phyloP scores from a whole-genome alignment of 2,888 invertebrate genomes.

The Sinelater perroti region DNA sequence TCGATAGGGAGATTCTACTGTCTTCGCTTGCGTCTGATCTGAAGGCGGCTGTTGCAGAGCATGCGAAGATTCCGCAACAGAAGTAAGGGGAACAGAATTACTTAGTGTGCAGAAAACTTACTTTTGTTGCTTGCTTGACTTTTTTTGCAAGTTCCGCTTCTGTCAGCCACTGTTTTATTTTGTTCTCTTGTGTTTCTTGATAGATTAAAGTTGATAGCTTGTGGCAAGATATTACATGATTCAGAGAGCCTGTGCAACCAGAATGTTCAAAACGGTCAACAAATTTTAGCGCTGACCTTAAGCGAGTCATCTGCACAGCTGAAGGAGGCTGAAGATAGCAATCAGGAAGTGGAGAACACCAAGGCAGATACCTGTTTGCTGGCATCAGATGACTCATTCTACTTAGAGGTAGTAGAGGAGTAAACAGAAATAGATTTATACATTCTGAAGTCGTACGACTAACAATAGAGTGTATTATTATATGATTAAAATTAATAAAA shows the following conservation, averaged over 20 bases:
- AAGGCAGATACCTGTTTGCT: constrained; percentile 59
- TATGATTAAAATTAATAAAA: too few relatives aligned
- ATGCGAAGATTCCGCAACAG: constrained; percentile 58
- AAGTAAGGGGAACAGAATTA: too few relatives aligned
- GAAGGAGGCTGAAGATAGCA: constrained; percentile 53
- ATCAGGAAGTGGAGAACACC: constrained; percentile 55
- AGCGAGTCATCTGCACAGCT: constrained; percentile 54
- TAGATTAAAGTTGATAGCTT: constrained; percentile 74
- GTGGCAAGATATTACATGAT: constrained; percentile 71
- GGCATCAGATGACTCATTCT: constrained; percentile 65
- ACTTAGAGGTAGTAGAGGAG: constrained; percentile 70
- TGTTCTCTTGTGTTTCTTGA: not conserved
- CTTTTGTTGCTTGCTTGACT: too few relatives aligned
- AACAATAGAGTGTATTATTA: too few relatives aligned
- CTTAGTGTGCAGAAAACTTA: too few relatives aligned
- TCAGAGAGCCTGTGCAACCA: constrained; percentile 64
- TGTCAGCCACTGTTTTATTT: not conserved
- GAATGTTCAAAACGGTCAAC: constrained; percentile 73
- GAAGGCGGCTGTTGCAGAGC: constrained; percentile 63
- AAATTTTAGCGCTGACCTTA: constrained; percentile 70
- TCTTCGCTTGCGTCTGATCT: constrained; percentile 66
- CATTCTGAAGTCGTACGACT: too few relatives aligned
- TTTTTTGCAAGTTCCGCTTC: too few relatives aligned
- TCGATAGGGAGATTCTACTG: constrained; percentile 68
- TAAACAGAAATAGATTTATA: too few relatives aligned